Evolutionary conservation across 2,797 vertebrate genomes (phyloP), one percentile per base, ranked within the genome.

Genomic region (Trichosurus vulpecula): DNA sequence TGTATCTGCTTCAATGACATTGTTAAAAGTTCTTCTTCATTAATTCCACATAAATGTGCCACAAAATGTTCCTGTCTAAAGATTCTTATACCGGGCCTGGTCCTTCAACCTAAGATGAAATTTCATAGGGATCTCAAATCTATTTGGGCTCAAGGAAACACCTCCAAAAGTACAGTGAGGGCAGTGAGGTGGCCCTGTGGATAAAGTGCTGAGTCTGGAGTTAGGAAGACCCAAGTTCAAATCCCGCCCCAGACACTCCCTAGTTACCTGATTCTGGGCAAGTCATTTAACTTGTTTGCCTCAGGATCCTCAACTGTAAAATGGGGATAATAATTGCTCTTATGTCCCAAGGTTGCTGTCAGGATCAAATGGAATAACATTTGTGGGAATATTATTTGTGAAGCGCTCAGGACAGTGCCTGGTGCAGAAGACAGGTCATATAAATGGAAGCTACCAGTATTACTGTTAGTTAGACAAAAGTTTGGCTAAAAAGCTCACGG

Each of bases 141-240:
- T 22, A 41, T 74, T 41, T 74, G 16, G 35, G 61, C 1, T 66
- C 14, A 19, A 19, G 35, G n/a, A 66, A n/a, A n/a, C 61, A 19
- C 5, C 61, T n/a, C 14, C 12, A 4, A 6, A n/a, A 35, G 61
- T 19, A n/a, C 35, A 66, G 35, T 66, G 19, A 12, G 12, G n/a
- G 66, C 66, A 41, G n/a, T 0, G n/a, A 74, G 14, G n/a, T 25
- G 19, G 16, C 14, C 0, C 61, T 0, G 16, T 0, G 6, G 66
- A 19, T 12, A 6, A 19, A 19, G 4, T 4, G 6, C 61, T 0
- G 14, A n/a, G 35, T n/a, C 61, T 66, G 35, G 14, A 41, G 16
- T 41, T 30, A 22, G 66, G n/a, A 66, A 22, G 35, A 58, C 16
- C n/a, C 66, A 22, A 41, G 66, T 74, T 74, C 66, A 41, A 74